These are phyloP conservation scores for Beris chalybata DNA, from an alignment of 2,888 invertebrate species.

Conservation along the genomic window DNA sequence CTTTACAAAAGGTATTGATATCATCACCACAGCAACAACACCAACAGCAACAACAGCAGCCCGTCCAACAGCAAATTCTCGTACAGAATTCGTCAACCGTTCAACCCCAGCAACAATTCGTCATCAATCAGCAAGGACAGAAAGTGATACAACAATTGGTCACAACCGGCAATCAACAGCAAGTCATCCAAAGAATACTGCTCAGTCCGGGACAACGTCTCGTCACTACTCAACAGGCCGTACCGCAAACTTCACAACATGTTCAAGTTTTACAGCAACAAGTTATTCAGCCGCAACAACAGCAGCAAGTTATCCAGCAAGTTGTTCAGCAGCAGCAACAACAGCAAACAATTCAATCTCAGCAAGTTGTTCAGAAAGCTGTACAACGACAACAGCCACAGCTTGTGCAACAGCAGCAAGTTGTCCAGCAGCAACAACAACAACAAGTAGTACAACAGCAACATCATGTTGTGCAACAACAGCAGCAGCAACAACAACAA, in stretches of 20 bases:
- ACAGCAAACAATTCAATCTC: constrained; percentile 39
- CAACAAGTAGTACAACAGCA: constrained; percentile 43
- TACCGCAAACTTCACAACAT: constrained; percentile 43
- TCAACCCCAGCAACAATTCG: constrained; percentile 45
- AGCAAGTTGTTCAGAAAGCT: constrained; percentile 27
- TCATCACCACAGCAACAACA: constrained; percentile 44
- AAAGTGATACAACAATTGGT: constrained; percentile 56
- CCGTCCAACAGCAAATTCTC: constrained; percentile 37
- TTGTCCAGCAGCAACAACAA: constrained; percentile 42
- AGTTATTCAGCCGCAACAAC: constrained; percentile 43
- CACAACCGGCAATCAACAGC: constrained; percentile 55
- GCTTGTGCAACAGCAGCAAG: constrained; percentile 33
- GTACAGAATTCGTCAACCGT: constrained; percentile 34
- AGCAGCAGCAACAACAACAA: constrained; percentile 44
- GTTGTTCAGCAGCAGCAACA: constrained; percentile 46
- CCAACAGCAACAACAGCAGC: constrained; percentile 38
- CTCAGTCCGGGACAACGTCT: constrained; percentile 55
- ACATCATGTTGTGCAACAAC: constrained; percentile 52
- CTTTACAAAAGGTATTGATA: constrained; percentile 56
- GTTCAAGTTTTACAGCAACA: constrained; percentile 50
- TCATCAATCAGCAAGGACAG: constrained; percentile 46
- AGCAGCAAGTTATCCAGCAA: constrained; percentile 42
- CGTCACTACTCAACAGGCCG: constrained; percentile 52
- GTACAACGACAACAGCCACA: constrained; percentile 37
- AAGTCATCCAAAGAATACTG: constrained; percentile 55